A percentile compares a stretch with the other conserved stretches of the same genome.
These are phyloP conservation scores for Tricholaema leucomelas DNA, from an alignment of 2,113 vertebrate species.

Conservation along the genomic window DNA sequence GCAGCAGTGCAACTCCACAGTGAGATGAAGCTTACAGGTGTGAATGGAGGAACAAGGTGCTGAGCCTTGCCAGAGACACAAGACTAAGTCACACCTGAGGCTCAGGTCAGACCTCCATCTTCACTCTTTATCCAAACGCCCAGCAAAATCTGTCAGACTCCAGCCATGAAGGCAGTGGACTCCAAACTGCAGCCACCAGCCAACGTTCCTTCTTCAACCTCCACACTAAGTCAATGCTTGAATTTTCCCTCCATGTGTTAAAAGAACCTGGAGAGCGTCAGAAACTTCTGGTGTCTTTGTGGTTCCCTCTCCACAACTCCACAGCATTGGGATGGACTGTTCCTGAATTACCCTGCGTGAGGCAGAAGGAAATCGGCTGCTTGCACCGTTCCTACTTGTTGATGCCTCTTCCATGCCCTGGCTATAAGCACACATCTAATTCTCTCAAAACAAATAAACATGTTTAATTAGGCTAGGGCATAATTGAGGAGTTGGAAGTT, in stretches of 20 bases:
- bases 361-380: neutral
- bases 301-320: neutral
- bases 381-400: neutral
- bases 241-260: neutral
- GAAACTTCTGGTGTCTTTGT: neutral
- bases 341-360: neutral
- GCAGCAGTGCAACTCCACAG: accelerated
- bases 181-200: neutral
- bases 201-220: neutral
- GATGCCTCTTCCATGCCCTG: neutral
- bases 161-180: accelerated
- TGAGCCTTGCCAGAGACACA: neutral
- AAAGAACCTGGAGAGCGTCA: neutral
- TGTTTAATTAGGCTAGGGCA: constrained; percentile 18
- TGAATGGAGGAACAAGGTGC: accelerated
- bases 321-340: accelerated
- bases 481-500: constrained; percentile 53
- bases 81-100: neutral
- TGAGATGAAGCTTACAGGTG: accelerated
- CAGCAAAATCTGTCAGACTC: neutral
- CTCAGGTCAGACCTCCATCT: neutral
- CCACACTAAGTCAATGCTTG: neutral
- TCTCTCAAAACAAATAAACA: constrained; percentile 49
- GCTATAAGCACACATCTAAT: neutral
- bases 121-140: neutral